These are phyloP conservation scores for Mizuhopecten yessoensis DNA, from an alignment of 1,140 invertebrate genomes.

Conservation along the genomic window DNA sequence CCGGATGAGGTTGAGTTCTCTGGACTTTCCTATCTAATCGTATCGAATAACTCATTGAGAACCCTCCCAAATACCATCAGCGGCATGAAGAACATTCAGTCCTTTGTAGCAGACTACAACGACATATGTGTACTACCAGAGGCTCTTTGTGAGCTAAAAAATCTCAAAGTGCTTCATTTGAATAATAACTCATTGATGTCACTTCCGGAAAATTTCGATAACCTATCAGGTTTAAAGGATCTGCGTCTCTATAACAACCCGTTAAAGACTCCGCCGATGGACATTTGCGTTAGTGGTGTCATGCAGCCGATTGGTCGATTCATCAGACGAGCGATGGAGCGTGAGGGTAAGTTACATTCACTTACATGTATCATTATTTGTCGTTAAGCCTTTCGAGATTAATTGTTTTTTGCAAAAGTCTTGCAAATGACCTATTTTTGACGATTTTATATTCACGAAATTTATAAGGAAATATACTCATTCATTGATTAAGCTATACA, in stretches of 20 bases:
- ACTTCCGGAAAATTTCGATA: constrained; percentile 79
- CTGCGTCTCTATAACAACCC: constrained; percentile 81
- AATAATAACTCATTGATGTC: constrained; percentile 77
- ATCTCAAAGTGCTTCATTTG: constrained; percentile 77
- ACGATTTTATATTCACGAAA: no score
- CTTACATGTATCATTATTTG: no score
- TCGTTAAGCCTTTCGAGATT: no score
- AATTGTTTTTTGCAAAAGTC: no score
- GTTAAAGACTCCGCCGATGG: constrained; percentile 80
- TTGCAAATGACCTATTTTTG: no score
- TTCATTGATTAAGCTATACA: no score
- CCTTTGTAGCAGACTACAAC: constrained; percentile 78
- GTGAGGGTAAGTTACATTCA: constrained; percentile 77
- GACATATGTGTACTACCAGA: constrained; percentile 72
- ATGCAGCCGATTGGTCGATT: constrained; percentile 81
- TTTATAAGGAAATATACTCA: no score
- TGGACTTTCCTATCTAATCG: constrained; percentile 70
- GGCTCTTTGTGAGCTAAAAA: constrained; percentile 73
- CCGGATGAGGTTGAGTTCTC: constrained; percentile 78
- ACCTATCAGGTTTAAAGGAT: constrained; percentile 75
- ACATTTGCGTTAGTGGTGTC: constrained; percentile 81
- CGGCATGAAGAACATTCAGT: constrained; percentile 74
- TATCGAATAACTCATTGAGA: constrained; percentile 77
- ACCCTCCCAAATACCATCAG: constrained; percentile 73
- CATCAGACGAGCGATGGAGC: constrained; percentile 75